A percentile compares a stretch with the other conserved stretches of the same genome.
phyloP scores from a whole-genome alignment of 2,888 invertebrate species.

The Epirrhoe alternata region DNA sequence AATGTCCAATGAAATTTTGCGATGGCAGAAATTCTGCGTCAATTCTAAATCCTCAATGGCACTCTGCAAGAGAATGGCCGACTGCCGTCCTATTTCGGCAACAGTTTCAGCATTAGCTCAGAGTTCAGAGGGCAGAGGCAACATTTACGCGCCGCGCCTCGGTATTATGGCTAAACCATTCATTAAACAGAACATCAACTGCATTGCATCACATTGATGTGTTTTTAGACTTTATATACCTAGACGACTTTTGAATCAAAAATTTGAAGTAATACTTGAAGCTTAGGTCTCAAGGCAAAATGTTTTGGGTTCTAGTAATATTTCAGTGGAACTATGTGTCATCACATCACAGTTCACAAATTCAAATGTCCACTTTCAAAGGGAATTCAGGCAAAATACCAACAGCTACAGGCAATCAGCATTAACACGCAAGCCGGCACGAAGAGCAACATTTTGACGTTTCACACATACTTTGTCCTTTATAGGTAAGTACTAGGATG shows the following conservation, averaged over 20 bases:
- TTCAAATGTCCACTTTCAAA: background rate
- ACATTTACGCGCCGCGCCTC: background rate
- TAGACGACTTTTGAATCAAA: no score
- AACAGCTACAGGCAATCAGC: slow-evolving; percentile 1
- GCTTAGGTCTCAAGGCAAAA: no score
- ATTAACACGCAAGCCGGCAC: background rate
- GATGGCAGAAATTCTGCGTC: slow-evolving; percentile 25
- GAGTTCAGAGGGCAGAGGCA: background rate
- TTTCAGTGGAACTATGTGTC: background rate
- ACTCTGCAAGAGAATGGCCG: slow-evolving; percentile 24
- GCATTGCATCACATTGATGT: background rate
- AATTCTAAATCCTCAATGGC: slow-evolving; percentile 25
- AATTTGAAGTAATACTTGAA: no score
- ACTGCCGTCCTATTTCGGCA: slow-evolving; percentile 16
- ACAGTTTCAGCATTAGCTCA: slow-evolving; percentile 33
- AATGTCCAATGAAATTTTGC: slow-evolving; percentile 24
- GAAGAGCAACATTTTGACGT: slow-evolving; percentile 1
- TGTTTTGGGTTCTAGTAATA: no score
- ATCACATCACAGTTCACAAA: background rate
- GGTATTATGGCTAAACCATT: background rate
- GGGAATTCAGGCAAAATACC: slow-evolving; percentile 1
- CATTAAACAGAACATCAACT: background rate
- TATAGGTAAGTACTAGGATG: background rate
- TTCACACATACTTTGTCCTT: background rate
- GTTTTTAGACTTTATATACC: no score